phyloP scores from a whole-genome alignment of 2,888 invertebrate genomes.

The Stenurella melanura region DNA sequence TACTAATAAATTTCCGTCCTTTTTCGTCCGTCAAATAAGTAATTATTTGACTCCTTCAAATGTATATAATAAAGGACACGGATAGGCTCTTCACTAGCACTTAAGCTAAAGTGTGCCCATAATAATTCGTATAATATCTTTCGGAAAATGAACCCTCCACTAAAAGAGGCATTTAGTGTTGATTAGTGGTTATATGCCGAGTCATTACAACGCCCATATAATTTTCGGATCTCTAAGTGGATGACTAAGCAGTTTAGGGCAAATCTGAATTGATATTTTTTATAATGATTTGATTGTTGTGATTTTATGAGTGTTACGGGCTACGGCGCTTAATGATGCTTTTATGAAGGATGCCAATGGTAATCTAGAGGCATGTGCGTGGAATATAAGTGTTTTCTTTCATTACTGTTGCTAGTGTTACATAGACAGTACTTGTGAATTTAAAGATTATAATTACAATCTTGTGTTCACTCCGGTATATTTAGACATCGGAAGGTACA shows the following conservation, averaged over 20 bases:
- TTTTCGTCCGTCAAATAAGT: background rate
- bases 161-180: slow-evolving; percentile 56
- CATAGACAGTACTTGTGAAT: background rate
- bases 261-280: slow-evolving; percentile 32
- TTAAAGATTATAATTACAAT: background rate
- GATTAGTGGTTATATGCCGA: slow-evolving; percentile 57
- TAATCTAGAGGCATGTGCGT: background rate
- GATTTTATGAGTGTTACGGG: slow-evolving; percentile 24
- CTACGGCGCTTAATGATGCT: slow-evolving; percentile 15
- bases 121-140: slow-evolving; percentile 35
- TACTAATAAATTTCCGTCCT: too few relatives aligned
- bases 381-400: background rate
- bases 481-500: too few relatives aligned
- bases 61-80: background rate
- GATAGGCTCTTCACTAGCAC: slow-evolving; percentile 4
- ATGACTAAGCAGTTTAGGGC: slow-evolving; percentile 41
- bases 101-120: slow-evolving; percentile 29
- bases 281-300: slow-evolving; percentile 25
- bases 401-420: background rate
- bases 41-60: background rate
- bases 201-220: slow-evolving; percentile 57
- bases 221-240: slow-evolving; percentile 46
- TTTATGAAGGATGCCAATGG: slow-evolving; percentile 6
- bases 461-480: background rate
- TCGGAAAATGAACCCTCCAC: slow-evolving; percentile 31